Evolutionary conservation across 1,140 invertebrate species (phyloP).

Genomic region (Argopecten irradians): DNA sequence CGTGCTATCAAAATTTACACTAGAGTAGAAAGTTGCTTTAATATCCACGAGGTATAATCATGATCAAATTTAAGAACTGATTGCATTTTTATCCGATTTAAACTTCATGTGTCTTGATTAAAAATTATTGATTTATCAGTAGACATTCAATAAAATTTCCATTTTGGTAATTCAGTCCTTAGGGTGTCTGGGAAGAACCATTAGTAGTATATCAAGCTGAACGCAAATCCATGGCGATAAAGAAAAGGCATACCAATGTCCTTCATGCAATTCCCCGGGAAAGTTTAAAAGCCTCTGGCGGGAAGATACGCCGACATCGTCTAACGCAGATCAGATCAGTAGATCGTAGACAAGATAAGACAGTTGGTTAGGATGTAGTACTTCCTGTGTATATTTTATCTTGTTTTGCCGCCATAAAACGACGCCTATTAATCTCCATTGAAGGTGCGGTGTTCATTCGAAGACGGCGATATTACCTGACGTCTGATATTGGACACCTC

Average conservation of each 20-base stretch:
- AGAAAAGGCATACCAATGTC: not conserved
- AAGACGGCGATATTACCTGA: no score
- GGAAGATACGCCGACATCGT: not conserved
- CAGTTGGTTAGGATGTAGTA: no score
- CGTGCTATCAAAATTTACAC: no score
- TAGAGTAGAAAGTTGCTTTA: not conserved
- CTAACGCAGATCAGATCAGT: not conserved
- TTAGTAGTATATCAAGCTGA: not conserved
- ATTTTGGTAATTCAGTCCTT: not conserved
- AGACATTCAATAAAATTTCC: not conserved
- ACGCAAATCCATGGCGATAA: not conserved
- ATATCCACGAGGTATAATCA: not conserved
- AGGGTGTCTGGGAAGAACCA: not conserved
- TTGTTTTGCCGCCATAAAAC: no score
- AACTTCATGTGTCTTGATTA: not conserved
- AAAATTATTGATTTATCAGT: not conserved
- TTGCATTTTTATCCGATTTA: not conserved
- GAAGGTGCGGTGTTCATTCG: no score
- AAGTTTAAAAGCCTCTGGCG: not conserved
- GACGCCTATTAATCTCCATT: no score
- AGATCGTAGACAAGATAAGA: not conserved
- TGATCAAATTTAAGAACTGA: not conserved
- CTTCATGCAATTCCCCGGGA: not conserved
- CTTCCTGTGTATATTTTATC: no score
- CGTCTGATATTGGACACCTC: no score